Evolutionary conservation across 1,140 invertebrate species (phyloP), one percentile per base, ranked within the genome.

Genomic region (Drosophila bifasciata): DNA sequence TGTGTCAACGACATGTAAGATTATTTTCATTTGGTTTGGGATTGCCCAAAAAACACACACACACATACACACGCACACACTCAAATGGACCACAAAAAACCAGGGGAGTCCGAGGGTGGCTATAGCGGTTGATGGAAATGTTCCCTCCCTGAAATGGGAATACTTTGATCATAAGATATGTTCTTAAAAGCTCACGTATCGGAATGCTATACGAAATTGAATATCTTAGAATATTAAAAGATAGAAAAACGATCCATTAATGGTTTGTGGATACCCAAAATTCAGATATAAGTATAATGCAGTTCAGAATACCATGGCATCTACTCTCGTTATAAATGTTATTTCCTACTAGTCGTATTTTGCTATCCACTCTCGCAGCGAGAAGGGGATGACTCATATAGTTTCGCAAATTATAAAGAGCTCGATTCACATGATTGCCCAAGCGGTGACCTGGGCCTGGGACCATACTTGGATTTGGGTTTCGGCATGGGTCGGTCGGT

Each of bases 1-100:
- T 91, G 89, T 91, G 89, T 88, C 89, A 91, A 84, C 85, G 89
- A 84, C 89, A 91, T 88, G 89, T 91, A 91, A 91, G 89, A 91
- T 85, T 90, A 86, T 79, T 79, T 86, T 59, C 72, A 81, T 86
- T 80, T 75, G 53, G 58, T 21, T 36, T 36, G 32, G 32, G 32
- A 61, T 46, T 46, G 46, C 44, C 61, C 50, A 53, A 16, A 40
- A 45, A 21, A 61, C 41, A 55, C 23, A 64, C 48, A 51, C 28
- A 40, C 43, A 44, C 58, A 40, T 40, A 21, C 46, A 32, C 13
- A 79, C 9, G 23, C 41, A 68, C 43, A 50, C n/a, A 13, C 19
- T 4, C 46, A 55, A 28, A 74, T n/a, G 17, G 13, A 48, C 51
- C 51, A 44, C 36, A 68, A 36, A 36, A 36, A 36, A 36, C 32